These are phyloP conservation scores for Talpa occidentalis DNA, from an alignment of 2,113 vertebrate genomes.

Conservation along the genomic window DNA sequence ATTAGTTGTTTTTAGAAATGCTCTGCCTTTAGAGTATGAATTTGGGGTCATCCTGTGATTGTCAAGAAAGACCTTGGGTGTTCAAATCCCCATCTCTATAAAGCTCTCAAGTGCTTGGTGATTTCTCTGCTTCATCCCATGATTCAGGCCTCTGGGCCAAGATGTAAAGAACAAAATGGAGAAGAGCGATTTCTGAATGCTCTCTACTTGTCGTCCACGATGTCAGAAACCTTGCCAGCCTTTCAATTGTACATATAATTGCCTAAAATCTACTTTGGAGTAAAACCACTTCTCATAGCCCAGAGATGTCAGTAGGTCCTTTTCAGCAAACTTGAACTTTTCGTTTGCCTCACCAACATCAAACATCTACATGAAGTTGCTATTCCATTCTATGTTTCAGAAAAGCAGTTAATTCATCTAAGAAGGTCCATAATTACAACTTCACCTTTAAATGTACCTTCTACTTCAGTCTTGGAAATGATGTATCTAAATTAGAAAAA, in stretches of 20 bases:
- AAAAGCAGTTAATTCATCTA: conserved; percentile 53
- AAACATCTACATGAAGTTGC: neutral
- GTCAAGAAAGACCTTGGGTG: neutral
- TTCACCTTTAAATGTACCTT: conserved; percentile 48
- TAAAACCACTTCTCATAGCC: neutral
- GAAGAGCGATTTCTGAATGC: neutral
- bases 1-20: neutral
- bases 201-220: neutral
- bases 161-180: neutral
- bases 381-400: conserved; percentile 23
- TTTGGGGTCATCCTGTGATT: neutral
- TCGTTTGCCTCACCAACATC: neutral
- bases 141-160: neutral
- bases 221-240: neutral
- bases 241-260: neutral
- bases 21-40: conserved; percentile 14
- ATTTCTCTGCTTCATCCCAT: conserved; percentile 11
- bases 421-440: conserved; percentile 37
- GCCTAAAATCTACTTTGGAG: conserved; percentile 16
- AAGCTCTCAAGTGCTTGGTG: neutral
- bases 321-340: neutral
- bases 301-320: neutral
- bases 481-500: conserved; percentile 22
- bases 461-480: conserved; percentile 31
- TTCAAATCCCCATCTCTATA: neutral